Percentiles rank a stretch among this genome's conserved stretches.
Evolutionary conservation across 2,113 vertebrate genomes (phyloP).

Genomic region (Porphyrio hochstetteri): DNA sequence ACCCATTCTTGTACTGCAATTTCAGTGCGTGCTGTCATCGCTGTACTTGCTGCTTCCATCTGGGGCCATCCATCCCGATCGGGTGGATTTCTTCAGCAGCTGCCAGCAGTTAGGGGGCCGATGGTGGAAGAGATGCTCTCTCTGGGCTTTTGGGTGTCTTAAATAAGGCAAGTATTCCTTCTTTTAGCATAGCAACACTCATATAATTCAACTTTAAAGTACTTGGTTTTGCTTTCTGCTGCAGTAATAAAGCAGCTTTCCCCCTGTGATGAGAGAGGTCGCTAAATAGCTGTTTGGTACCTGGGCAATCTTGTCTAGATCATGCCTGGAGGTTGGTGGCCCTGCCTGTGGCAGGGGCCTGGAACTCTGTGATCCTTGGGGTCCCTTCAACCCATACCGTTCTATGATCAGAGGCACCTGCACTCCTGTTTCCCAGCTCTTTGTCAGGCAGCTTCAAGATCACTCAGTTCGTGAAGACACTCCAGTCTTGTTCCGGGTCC

Average conservation of each 20-base stretch:
- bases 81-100: not conserved
- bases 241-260: not conserved
- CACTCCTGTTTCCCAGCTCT: fast-evolving
- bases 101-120: not conserved
- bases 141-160: not conserved
- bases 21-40: not conserved
- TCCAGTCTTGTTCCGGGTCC: not conserved
- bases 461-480: fast-evolving
- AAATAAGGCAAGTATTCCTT: not conserved
- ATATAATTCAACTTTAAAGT: not conserved
- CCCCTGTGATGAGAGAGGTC: not conserved
- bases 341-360: too few species aligned
- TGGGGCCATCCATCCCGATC: not conserved
- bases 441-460: not conserved
- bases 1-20: not conserved
- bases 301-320: not conserved
- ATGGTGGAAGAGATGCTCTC: not conserved
- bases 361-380: too few species aligned
- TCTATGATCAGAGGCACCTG: too few species aligned
- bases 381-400: too few species aligned
- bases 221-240: not conserved
- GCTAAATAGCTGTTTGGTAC: fast-evolving
- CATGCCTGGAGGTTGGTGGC: too few species aligned
- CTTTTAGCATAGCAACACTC: not conserved
- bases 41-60: not conserved